phyloP scores from a whole-genome alignment of 2,888 invertebrate genomes.

The Caenorhabditis zanzibari region DNA sequence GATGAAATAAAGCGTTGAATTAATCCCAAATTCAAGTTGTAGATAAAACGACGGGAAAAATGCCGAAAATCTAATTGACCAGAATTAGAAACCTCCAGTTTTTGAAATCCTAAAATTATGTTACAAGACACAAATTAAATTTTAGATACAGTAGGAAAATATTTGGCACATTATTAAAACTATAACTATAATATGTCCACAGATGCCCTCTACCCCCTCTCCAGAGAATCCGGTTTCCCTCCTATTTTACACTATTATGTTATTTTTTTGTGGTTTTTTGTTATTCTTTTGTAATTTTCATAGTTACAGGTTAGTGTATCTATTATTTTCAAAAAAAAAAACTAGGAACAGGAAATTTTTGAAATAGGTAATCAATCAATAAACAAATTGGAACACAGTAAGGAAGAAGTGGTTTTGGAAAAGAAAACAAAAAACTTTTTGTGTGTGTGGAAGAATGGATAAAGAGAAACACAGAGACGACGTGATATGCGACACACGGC shows the following conservation, averaged over 20 bases:
- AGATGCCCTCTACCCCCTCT: constrained; percentile 5
- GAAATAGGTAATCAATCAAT: neutral
- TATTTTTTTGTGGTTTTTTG: neutral
- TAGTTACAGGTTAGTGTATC: no score
- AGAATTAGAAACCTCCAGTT: no score
- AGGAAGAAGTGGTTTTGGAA: constrained; percentile 7
- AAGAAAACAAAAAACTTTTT: constrained; percentile 15
- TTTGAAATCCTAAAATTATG: no score
- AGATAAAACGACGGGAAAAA: no score
- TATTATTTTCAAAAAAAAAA: no score
- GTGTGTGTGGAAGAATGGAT: neutral
- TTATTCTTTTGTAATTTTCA: neutral
- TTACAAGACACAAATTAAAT: no score
- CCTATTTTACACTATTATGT: neutral
- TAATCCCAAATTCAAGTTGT: no score
- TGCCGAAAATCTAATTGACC: no score
- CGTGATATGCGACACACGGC: constrained; percentile 59
- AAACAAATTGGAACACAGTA: constrained; percentile 13
- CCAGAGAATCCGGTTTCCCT: constrained; percentile 4
- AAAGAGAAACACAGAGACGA: constrained; percentile 3
- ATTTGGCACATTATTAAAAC: no score
- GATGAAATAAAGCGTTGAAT: no score
- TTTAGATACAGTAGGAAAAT: no score
- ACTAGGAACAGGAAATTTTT: neutral
- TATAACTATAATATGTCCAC: no score